Evolutionary conservation across 1,140 invertebrate species (phyloP), one percentile per base, ranked within the genome.

Genomic region (Drosophila elegans): DNA sequence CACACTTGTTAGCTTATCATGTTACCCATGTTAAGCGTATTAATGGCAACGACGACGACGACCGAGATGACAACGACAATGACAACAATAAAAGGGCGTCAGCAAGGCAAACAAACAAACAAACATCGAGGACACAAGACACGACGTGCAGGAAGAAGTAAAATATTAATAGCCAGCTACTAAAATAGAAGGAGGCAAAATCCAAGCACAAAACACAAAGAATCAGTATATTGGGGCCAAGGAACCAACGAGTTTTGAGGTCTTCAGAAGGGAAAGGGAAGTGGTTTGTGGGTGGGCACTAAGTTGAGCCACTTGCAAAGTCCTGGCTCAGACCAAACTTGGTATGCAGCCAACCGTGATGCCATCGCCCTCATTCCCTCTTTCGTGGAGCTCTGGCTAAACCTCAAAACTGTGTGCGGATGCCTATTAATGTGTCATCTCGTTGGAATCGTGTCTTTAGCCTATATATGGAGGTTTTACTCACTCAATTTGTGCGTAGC

Each of bases 1-100:
- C 83, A 88, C 73, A 80, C 83, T 88, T 89, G 84, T 88, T 89
- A 80, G 84, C 84, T 89, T 88, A 88, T 90, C 84, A 90, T 88
- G 84, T 84, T 89, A 84, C 84, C 77, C 80, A 88, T 80, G 83
- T 89, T 89, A 89, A 88, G 75, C 75, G 84, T 80, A 89, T 88
- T 88, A 88, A 89, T 88, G 67, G 62, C 69, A 76, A 39, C 52
- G 48, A 80, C 38, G 59, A 71, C 53, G 42, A 48, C 51, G 42
- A 61, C 62, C 36, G 39, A 39, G 38, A 60, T 51, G 48, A 78
- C 74, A 56, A 59, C 63, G 69, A 78, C 74, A 56, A 55, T 59
- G 69, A 42, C 52, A 63, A 67, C 42, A 77, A 64, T 60, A 74
- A 66, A 64, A 52, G 29, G 83, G 75, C 79, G 78, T 75, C 69